A percentile compares a stretch with the other conserved stretches of the same genome.
phyloP scores from a whole-genome alignment of 2,797 vertebrate species.

The Sitta carolinensis region DNA sequence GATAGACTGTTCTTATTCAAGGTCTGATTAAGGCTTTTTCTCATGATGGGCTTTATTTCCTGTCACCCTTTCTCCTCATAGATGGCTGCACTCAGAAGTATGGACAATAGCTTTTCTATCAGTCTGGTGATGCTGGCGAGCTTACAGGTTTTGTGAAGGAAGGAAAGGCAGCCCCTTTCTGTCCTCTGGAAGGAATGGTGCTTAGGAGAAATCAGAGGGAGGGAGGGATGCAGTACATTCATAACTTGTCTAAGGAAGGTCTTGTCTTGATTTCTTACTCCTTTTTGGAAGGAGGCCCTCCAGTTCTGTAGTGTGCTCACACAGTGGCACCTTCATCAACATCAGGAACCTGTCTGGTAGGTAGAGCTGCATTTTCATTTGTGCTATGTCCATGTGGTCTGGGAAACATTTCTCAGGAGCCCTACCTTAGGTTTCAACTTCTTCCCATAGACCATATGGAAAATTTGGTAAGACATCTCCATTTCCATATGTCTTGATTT shows the following conservation, averaged over 20 bases:
- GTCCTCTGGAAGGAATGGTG: neutral
- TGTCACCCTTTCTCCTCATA: neutral
- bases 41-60: neutral
- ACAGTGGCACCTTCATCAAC: neutral
- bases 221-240: neutral
- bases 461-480: neutral
- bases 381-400: accelerated
- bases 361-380: neutral
- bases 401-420: neutral
- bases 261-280: neutral
- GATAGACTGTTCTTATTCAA: neutral
- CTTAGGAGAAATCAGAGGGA: neutral
- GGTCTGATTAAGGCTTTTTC: neutral
- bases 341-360: neutral
- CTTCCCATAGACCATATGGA: neutral
- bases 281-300: neutral
- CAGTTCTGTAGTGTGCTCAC: neutral
- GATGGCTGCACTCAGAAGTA: neutral
- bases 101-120: neutral
- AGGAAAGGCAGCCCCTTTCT: neutral
- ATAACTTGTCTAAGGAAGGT: neutral
- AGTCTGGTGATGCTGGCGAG: neutral
- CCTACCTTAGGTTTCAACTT: neutral
- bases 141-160: neutral
- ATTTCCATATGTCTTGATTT: neutral